phyloP scores from a whole-genome alignment of 2,888 invertebrate species.

The Drosophila borealis region DNA sequence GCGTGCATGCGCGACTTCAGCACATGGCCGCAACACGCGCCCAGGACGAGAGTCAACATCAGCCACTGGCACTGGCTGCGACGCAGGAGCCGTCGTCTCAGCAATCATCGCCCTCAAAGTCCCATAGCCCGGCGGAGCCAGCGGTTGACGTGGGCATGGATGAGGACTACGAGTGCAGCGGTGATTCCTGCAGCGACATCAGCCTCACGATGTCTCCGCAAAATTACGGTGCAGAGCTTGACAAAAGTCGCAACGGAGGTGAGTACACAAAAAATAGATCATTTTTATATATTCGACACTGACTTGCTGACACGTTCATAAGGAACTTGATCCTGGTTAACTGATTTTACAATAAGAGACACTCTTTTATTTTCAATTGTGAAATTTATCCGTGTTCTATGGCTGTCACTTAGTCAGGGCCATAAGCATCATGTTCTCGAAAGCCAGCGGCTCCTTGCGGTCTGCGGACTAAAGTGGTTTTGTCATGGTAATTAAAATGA shows the following conservation, averaged over 20 bases:
- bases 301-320: no score
- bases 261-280: slow-evolving; percentile 17
- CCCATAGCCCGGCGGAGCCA: slow-evolving; percentile 64
- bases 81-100: slow-evolving; percentile 31
- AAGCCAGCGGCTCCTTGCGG: slow-evolving; percentile 2
- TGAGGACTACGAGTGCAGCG: slow-evolving; percentile 84
- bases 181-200: slow-evolving; percentile 84
- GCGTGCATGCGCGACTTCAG: slow-evolving; percentile 72
- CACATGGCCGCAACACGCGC: slow-evolving; percentile 55
- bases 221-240: slow-evolving; percentile 79
- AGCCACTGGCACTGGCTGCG: slow-evolving; percentile 1
- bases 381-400: neutral
- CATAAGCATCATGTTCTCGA: neutral
- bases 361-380: neutral
- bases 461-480: slow-evolving; percentile 50
- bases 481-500: slow-evolving; percentile 72
- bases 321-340: no score
- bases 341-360: no score
- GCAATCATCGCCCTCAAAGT: slow-evolving; percentile 59
- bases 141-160: slow-evolving; percentile 81
- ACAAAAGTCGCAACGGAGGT: slow-evolving; percentile 83
- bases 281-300: no score
- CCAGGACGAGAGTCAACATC: slow-evolving; percentile 51
- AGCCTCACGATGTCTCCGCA: slow-evolving; percentile 84
- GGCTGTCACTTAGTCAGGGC: neutral